Percentiles rank a stretch among this genome's conserved stretches.
Evolutionary conservation across 2,113 vertebrate genomes (phyloP).

Genomic region (Cebidichthys violaceus): DNA sequence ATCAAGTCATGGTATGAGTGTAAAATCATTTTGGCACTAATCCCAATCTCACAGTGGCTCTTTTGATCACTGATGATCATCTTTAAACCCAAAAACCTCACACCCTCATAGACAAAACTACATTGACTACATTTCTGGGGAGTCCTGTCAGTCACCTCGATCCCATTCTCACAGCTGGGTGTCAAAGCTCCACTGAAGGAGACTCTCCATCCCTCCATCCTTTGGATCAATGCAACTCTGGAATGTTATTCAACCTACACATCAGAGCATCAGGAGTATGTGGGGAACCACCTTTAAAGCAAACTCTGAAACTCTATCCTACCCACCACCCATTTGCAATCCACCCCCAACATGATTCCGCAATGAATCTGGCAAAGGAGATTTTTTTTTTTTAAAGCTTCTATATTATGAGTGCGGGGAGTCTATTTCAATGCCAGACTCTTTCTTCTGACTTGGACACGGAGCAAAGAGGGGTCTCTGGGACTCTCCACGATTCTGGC

Average conservation of each 20-base stretch:
- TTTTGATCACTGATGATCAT: constrained; percentile 42
- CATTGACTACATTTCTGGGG: constrained; percentile 65
- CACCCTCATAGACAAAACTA: constrained; percentile 52
- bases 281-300: constrained; percentile 67
- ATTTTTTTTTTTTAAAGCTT: constrained; percentile 48
- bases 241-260: constrained; percentile 68
- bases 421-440: constrained; percentile 58
- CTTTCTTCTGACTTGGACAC: constrained; percentile 67
- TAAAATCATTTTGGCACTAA: constrained; percentile 52
- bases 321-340: constrained; percentile 17
- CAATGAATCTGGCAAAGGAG: constrained; percentile 29
- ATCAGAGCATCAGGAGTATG: constrained; percentile 49
- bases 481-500: constrained; percentile 71
- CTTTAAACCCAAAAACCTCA: constrained; percentile 46
- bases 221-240: constrained; percentile 63
- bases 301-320: constrained; percentile 69
- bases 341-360: constrained; percentile 35
- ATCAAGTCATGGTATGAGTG: constrained; percentile 17
- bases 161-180: constrained; percentile 24
- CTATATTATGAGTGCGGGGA: constrained; percentile 33
- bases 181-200: constrained; percentile 41
- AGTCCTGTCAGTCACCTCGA: constrained; percentile 66
- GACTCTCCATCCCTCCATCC: constrained; percentile 43
- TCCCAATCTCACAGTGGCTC: constrained; percentile 40
- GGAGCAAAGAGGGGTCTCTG: constrained; percentile 58